phyloP scores from a whole-genome alignment of 2,888 invertebrate species.

The Diogma glabrata region DNA sequence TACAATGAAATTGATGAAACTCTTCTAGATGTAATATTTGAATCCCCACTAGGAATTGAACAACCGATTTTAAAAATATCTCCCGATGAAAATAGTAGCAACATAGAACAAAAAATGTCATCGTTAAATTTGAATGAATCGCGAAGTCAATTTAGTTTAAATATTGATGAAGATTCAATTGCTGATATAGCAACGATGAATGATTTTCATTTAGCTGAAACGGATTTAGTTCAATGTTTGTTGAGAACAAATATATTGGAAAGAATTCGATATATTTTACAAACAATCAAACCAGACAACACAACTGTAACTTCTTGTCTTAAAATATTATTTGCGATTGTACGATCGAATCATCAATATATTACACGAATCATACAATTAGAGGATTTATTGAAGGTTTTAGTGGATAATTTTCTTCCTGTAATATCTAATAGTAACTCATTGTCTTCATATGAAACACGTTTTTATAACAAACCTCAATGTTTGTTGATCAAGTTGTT shows the following conservation, averaged over 20 bases:
- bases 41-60: slow-evolving; percentile 2
- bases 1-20: slow-evolving; percentile 69
- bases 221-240: slow-evolving; percentile 64
- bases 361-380: slow-evolving; percentile 50
- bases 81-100: too few species aligned
- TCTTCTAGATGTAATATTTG: slow-evolving; percentile 12
- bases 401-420: slow-evolving; percentile 49
- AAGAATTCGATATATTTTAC: slow-evolving; percentile 68
- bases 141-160: slow-evolving; percentile 24
- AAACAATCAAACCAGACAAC: slow-evolving; percentile 53
- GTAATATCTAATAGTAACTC: too few species aligned
- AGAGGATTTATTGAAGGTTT: slow-evolving; percentile 49
- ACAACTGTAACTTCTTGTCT: slow-evolving; percentile 62
- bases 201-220: slow-evolving; percentile 76
- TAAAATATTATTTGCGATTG: slow-evolving; percentile 66
- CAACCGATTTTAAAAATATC: slow-evolving; percentile 9
- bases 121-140: slow-evolving; percentile 4
- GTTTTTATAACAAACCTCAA: slow-evolving; percentile 49
- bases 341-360: slow-evolving; percentile 61
- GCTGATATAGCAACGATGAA: slow-evolving; percentile 55
- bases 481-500: slow-evolving; percentile 60
- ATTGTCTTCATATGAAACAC: slow-evolving; percentile 19
- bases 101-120: slow-evolving; percentile 3
- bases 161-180: slow-evolving; percentile 30
- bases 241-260: slow-evolving; percentile 64